These are phyloP conservation scores for Mercenaria mercenaria DNA, from an alignment of 1,140 invertebrate species.

Conservation along the genomic window DNA sequence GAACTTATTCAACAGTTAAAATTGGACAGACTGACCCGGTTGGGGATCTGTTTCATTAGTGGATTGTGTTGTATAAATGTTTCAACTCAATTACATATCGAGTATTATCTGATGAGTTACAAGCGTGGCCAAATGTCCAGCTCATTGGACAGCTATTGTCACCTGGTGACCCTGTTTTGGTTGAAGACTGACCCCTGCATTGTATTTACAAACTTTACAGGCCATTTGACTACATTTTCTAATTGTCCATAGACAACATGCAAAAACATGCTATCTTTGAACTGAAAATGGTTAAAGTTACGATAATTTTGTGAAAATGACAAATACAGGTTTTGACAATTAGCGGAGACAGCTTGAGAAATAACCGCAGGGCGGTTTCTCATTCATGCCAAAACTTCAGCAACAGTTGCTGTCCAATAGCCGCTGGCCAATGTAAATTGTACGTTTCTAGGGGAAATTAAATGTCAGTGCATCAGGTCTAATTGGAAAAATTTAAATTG, in stretches of 20 bases:
- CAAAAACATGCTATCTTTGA: not conserved
- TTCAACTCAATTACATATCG: not conserved
- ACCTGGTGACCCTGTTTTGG: not conserved
- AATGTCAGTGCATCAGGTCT: not conserved
- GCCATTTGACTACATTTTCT: not conserved
- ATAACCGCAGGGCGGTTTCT: not conserved
- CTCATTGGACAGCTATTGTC: constrained; percentile 4
- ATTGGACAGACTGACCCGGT: constrained; percentile 1
- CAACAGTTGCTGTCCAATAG: constrained; percentile 16
- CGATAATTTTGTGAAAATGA: not conserved
- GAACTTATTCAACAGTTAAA: not conserved
- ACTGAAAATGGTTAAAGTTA: not conserved
- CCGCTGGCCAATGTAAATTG: not conserved
- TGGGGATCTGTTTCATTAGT: not conserved
- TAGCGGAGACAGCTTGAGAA: constrained; percentile 21
- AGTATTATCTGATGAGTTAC: constrained; percentile 36
- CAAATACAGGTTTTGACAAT: not conserved
- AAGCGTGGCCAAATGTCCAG: not conserved
- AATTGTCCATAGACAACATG: not conserved
- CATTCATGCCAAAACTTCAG: constrained; percentile 2
- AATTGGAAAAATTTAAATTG: constrained; percentile 16
- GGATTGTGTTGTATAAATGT: not conserved
- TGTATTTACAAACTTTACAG: constrained; percentile 22
- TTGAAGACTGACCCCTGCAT: constrained; percentile 4
- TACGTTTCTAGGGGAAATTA: not conserved